Evolutionary conservation across 2,797 vertebrate genomes (phyloP), one percentile per base, ranked within the genome.

Genomic region (Eulemur coronatus): DNA sequence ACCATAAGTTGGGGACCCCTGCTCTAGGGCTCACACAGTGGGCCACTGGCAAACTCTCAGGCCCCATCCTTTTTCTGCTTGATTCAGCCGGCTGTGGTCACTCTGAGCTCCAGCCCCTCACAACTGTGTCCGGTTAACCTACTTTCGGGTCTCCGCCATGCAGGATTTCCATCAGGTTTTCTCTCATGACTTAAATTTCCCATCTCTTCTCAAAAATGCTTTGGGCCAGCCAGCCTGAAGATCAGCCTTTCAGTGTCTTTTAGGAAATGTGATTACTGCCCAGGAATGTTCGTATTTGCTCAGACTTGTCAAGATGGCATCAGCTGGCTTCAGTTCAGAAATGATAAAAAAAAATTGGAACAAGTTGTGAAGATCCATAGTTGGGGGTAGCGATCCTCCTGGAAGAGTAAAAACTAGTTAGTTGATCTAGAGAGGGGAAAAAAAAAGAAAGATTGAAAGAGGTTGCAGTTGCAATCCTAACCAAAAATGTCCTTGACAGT

Each of bases 241-340:
- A 94, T 55, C 48, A 89, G 70, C 38, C 28, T 90, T 88, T 95
- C 30, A 38, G 50, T 46, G 7, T 30, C 52, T 72, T 91, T 93
- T 73, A 81, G 61, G 76, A 94, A 88, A 90, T 48, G 65, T 52
- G 41, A 78, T 86, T 91, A 86, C 38, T 92, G 70, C 46, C 79
- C 61, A 90, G 73, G 61, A 95, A 93, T 96, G 85, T 78, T 91
- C 89, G 38, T 89, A 86, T 94, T 92, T 92, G 50, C 48, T 88
- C 63, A 86, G 55, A 94, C 26, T 94, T 89, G 30, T 95, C 86
- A 91, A 84, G 70, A 86, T 96, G 95, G 50, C 69, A 91, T 93
- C 41, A 41, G 52, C 50, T 94, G 70, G 75, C 89, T 82, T 95
- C 73, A 61, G 84, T 89, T 80, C 79, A 92, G 73, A 96, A 91